Evolutionary conservation across 2,888 invertebrate species (phyloP), one percentile per base, ranked within the genome.

Genomic region (Ichneumoninae sp.): DNA sequence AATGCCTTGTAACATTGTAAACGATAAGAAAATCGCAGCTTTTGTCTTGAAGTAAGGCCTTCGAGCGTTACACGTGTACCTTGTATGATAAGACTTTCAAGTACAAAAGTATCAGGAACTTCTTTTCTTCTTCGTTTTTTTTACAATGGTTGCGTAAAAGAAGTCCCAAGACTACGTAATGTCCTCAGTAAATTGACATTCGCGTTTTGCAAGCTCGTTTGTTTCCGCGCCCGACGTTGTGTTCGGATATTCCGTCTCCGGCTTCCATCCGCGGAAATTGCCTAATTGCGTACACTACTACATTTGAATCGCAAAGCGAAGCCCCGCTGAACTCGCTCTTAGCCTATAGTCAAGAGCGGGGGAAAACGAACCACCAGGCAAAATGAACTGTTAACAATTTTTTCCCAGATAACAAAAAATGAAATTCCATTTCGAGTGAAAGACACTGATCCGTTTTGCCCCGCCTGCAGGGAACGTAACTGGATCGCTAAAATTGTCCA

Each of bases 111-210:
- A 75, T 40, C 13, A 65, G 22, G 40, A 70, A 70, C 60, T 65
- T 40, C 26, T 57, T 47, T 68, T 78, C 7, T 71, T 57, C 3
- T 10, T 71, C 52, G 0, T 44, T 60, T 66, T 40, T 66, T 66
- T 66, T 19, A 19, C 40, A 40, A 40, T 40, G 33, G 82, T 86
- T 85, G 84, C 86, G 65, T 84, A 83, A 87, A 85, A 82, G 81
- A 83, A 86, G 86, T 86, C 82, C 74, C 74, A 83, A 83, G 81
- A 84, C 72, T 85, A 80, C 79, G 36, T 33, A 30, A 54, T 78
- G 76, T 75, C 83, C 62, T 81, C 81, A 57, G 33, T 74, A 57
- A 77, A 80, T 68, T 78, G 74, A 81, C 81, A 78, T 81, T 81
- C 70, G 74, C 33, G 54, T 71, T 70, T 76, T 40, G 75, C 75